Evolutionary conservation across 2,888 invertebrate species (phyloP), one percentile per base, ranked within the genome.

Genomic region (Agrilus biguttatus): DNA sequence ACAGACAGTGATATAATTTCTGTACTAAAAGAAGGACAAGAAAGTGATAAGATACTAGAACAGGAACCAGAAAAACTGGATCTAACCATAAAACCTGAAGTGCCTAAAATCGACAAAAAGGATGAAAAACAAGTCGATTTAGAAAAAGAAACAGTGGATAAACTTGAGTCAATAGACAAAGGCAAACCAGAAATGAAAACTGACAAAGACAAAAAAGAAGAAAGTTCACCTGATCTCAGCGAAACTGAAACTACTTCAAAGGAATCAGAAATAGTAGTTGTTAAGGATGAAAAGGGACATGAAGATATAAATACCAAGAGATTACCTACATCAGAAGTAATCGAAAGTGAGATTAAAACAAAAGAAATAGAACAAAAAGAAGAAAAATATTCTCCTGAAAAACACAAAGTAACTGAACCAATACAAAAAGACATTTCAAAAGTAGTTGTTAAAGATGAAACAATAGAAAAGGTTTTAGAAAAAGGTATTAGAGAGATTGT

Each of bases 281-380:
- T 39, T 10, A 12, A 19, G 28, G 39, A 41, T 38, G 41, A 41
- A 14, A 13, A 14, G 13, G 12, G 7, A 6, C 35, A 35, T 8
- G 14, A 8, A 35, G 35, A 35, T 35, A 6, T 35, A 17, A 17
- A 3, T 17, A 4, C 17, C 4, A 17, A 17, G 17, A 17, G 4
- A 14, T 13, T 10, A 35, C 7, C 35, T 35, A 4, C 35, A 23
- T 47, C 47, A 37, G 36, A 46, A 35, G 47, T 43, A 39, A 43
- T 51, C 33, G 44, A 46, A 39, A 28, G 10, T 28, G 28, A 28
- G 10, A 4, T 10, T 41, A 45, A 13, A 51, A 51, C 45, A 43
- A 43, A 23, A 50, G 17, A 17, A 17, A 17, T 17, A 17, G 17
- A 17, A 17, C 17, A 17, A 17, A 17, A 17, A 4, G 53, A 46